These are phyloP conservation scores for Volucella inanis DNA, from an alignment of 2,888 invertebrate genomes.

Conservation along the genomic window DNA sequence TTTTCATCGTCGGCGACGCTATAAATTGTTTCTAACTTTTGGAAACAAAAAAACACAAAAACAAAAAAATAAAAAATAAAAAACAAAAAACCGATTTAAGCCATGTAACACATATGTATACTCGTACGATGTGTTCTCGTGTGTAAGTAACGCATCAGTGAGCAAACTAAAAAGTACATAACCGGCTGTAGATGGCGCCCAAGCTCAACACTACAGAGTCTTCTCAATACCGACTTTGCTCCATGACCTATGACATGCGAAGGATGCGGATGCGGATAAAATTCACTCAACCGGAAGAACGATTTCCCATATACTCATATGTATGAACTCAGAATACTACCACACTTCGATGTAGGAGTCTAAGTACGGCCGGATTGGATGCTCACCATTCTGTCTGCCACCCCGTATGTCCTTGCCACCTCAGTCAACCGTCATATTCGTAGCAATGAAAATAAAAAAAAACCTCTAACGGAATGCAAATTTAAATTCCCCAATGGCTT, in stretches of 20 bases:
- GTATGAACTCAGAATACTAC: too few species aligned
- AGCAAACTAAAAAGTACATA: constrained; percentile 61
- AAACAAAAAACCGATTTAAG: constrained; percentile 56
- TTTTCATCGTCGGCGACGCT: constrained; percentile 36
- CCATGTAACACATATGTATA: constrained; percentile 30
- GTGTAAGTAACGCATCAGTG: constrained; percentile 69
- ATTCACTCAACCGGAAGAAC: constrained; percentile 64
- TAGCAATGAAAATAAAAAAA: constrained; percentile 22
- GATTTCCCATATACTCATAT: constrained; percentile 45
- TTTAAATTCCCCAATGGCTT: constrained; percentile 43
- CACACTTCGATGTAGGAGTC: too few species aligned
- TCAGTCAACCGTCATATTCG: constrained; percentile 1
- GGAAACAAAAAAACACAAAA: constrained; percentile 4
- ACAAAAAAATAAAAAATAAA: constrained; percentile 31
- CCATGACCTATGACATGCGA: constrained; percentile 69
- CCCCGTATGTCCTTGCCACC: constrained; percentile 11
- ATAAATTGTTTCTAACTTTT: constrained; percentile 69
- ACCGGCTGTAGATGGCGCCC: constrained; percentile 33
- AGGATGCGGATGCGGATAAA: constrained; percentile 67
- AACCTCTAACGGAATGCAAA: constrained; percentile 46
- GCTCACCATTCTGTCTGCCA: neutral
- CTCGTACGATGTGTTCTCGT: constrained; percentile 59
- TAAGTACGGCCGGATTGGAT: too few species aligned
- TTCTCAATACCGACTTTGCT: neutral
- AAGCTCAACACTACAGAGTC: neutral